A percentile compares a stretch with the other conserved stretches of the same genome.
Evolutionary conservation across 37 sponge, comb jelly and placozoan genomes (phyloP).

Genomic region (Halichondria panicea): DNA sequence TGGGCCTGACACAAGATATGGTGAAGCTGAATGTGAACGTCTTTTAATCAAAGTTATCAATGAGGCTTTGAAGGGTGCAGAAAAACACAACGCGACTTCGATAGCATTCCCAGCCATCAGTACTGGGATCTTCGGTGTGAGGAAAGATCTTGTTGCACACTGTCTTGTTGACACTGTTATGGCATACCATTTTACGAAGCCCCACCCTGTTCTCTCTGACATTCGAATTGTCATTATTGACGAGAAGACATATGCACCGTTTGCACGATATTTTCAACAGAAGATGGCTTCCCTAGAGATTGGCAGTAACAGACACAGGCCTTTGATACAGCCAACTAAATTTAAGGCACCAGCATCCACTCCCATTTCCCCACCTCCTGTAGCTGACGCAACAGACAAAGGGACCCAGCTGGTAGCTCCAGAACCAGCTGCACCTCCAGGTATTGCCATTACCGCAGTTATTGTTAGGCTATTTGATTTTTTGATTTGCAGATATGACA

Average conservation of each 20-base stretch:
- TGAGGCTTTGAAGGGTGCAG: slow-evolving; percentile 22
- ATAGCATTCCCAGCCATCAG: slow-evolving; percentile 75
- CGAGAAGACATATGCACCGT: slow-evolving; percentile 29
- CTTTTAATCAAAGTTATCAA: slow-evolving; percentile 27
- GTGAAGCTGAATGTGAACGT: slow-evolving; percentile 7
- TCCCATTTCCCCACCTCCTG: no score
- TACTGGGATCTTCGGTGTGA: slow-evolving; percentile 70
- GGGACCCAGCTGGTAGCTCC: no score
- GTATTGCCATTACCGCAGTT: no score
- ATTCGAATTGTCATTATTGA: slow-evolving; percentile 76
- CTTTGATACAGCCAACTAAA: no score
- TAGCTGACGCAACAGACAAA: no score
- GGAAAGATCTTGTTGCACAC: slow-evolving; percentile 24
- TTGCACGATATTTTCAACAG: slow-evolving; percentile 28
- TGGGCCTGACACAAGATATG: slow-evolving; percentile 31
- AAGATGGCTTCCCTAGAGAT: no score
- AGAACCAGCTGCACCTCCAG: no score
- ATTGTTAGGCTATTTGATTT: no score
- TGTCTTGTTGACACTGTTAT: slow-evolving; percentile 36
- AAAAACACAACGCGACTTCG: slow-evolving; percentile 31
- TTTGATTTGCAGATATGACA: neutral
- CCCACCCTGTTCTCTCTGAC: slow-evolving; percentile 38
- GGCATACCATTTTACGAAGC: slow-evolving; percentile 10
- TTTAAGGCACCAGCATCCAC: no score
- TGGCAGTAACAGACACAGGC: no score